Evolutionary conservation across 2,113 vertebrate genomes (phyloP).

Genomic region (Oryzias curvinotus): DNA sequence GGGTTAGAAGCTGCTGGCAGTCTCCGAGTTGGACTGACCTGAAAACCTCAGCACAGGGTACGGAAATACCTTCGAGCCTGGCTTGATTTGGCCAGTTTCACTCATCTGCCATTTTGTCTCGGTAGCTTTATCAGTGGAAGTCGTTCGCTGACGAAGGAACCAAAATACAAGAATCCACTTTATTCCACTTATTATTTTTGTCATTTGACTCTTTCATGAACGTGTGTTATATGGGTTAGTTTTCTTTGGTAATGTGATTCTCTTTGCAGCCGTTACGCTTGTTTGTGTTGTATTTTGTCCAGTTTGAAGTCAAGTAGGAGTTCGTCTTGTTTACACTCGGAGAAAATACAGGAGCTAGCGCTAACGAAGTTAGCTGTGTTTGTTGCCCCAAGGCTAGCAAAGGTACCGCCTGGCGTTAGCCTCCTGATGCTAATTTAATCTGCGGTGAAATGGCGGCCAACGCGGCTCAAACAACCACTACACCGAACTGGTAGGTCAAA

Average conservation of each 20-base stretch:
- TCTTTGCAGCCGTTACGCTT: background rate
- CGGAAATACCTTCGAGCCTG: background rate
- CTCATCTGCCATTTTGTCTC: conserved; percentile 67
- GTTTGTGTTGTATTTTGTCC: background rate
- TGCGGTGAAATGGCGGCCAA: conserved; percentile 81
- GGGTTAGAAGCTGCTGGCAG: fast-evolving
- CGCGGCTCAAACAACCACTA: conserved; percentile 62
- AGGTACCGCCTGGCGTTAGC: conserved; percentile 31
- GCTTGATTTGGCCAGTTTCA: conserved; percentile 18
- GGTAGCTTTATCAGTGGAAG: conserved; percentile 5
- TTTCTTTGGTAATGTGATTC: background rate
- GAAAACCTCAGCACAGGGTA: background rate
- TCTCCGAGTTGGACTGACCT: background rate
- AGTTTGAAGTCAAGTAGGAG: background rate
- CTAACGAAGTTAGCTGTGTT: conserved; percentile 30
- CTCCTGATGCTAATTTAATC: conserved; percentile 15
- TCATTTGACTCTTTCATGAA: background rate
- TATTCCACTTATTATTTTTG: conserved; percentile 4
- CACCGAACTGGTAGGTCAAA: conserved; percentile 71
- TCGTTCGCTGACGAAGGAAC: background rate
- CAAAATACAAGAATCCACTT: background rate
- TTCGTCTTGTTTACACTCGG: conserved; percentile 52
- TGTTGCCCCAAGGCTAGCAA: conserved; percentile 15
- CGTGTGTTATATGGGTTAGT: background rate
- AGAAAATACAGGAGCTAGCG: conserved; percentile 18